Conservation (phyloP, 2,113 vertebrate genomes). For the Zingel zingel region DNA sequence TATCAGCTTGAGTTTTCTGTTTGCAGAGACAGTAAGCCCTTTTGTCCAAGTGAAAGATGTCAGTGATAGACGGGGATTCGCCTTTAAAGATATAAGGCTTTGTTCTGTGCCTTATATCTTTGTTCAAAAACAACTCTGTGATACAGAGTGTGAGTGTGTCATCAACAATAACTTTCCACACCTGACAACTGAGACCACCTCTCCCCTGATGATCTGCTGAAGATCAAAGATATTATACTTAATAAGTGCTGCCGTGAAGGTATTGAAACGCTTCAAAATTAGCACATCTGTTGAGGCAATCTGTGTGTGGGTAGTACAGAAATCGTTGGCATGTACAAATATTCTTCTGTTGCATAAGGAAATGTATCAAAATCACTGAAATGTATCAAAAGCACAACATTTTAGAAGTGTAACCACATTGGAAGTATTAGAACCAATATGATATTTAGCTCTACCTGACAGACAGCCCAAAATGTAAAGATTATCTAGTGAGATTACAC, state of each 20-base stretch:
- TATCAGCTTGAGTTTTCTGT: conserved; percentile 3
- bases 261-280: conserved; percentile 6
- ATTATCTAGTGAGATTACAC: not conserved
- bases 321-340: conserved; percentile 18
- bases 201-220: conserved; percentile 19
- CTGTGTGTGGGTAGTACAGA: conserved; percentile 43
- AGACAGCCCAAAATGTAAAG: not conserved
- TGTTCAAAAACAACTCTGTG: not conserved
- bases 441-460: not conserved
- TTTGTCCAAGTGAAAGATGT: conserved; percentile 12
- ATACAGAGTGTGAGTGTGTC: not conserved
- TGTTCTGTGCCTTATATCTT: conserved; percentile 9
- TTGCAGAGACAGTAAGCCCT: conserved; percentile 18
- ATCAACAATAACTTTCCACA: not conserved
- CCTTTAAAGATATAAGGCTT: conserved; percentile 24
- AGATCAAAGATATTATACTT: conserved; percentile 28
- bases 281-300: conserved; percentile 15
- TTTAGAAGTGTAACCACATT: not conserved
- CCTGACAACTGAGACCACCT: conserved; percentile 32
- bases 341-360: conserved; percentile 24
- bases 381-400: not conserved
- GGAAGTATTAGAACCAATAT: not conserved
- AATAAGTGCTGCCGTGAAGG: not conserved
- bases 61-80: not conserved
- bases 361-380: not conserved